Evolutionary conservation across 1,140 invertebrate species (phyloP).

Genomic region (Dendrolimus punctatus): DNA sequence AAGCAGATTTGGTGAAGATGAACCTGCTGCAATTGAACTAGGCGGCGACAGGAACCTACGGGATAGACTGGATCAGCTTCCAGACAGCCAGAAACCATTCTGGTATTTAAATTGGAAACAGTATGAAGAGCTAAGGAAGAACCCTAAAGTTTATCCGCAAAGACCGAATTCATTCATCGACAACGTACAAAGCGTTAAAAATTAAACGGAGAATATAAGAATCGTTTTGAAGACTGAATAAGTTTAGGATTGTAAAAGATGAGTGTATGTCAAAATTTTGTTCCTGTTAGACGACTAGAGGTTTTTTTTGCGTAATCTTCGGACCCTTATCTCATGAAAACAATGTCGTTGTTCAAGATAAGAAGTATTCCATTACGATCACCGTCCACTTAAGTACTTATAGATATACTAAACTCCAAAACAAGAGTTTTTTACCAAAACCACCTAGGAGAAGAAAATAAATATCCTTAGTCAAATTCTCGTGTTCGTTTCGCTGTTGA

Average conservation of each 20-base stretch:
- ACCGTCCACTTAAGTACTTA: too few relatives aligned
- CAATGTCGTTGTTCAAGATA: too few relatives aligned
- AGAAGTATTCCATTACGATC: too few relatives aligned
- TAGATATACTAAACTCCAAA: too few relatives aligned
- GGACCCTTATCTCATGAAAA: not conserved
- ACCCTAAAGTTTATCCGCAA: slow-evolving; percentile 38
- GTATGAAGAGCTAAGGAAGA: slow-evolving; percentile 58
- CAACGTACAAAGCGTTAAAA: not conserved
- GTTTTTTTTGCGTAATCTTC: slow-evolving; percentile 3
- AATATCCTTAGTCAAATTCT: too few relatives aligned
- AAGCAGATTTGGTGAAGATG: slow-evolving; percentile 47
- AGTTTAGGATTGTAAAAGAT: not conserved
- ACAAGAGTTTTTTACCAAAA: too few relatives aligned
- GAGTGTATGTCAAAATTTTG: too few relatives aligned
- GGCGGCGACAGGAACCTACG: slow-evolving; percentile 62
- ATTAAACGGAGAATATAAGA: slow-evolving; percentile 8
- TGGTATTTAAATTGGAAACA: slow-evolving; percentile 73
- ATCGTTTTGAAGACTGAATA: slow-evolving; percentile 7
- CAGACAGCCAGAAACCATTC: slow-evolving; percentile 72
- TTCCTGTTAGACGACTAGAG: not conserved
- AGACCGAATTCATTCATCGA: slow-evolving; percentile 32
- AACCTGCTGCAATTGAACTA: slow-evolving; percentile 54
- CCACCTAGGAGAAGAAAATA: too few relatives aligned
- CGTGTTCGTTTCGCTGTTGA: too few relatives aligned
- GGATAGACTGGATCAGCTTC: slow-evolving; percentile 67